A percentile compares a stretch with the other conserved stretches of the same genome.
These are phyloP conservation scores for Poecilia gillii DNA, from an alignment of 2,797 vertebrate genomes.

Conservation along the genomic window DNA sequence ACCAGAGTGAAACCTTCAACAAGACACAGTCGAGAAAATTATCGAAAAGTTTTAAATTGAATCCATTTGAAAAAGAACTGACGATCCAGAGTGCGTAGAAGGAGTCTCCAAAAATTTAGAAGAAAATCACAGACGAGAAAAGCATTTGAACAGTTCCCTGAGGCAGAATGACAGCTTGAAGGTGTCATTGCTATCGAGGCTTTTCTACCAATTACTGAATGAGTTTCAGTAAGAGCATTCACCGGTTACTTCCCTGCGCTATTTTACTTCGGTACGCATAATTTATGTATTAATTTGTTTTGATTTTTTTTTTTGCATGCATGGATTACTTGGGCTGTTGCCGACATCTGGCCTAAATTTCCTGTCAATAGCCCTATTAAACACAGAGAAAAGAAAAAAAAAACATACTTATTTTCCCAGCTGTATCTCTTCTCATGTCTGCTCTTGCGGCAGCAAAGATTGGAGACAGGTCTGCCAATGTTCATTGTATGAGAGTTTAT, in stretches of 20 bases:
- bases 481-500: constrained; percentile 67
- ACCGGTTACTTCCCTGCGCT: neutral
- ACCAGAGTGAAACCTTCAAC: neutral
- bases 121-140: neutral
- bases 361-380: constrained; percentile 5
- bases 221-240: neutral
- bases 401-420: neutral
- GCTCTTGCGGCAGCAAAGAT: constrained; percentile 28
- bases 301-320: neutral
- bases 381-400: neutral
- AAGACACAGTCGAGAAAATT: neutral
- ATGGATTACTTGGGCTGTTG: constrained; percentile 1
- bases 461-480: constrained; percentile 62
- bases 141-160: neutral
- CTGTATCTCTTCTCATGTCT: constrained; percentile 1
- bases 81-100: neutral
- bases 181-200: neutral
- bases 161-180: neutral
- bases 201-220: neutral
- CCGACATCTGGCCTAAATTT: constrained; percentile 3
- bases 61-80: neutral
- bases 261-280: neutral
- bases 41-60: neutral
- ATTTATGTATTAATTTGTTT: neutral
- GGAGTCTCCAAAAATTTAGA: neutral